Evolutionary conservation across 1,140 invertebrate genomes (phyloP), one percentile per base, ranked within the genome.

Genomic region (Drosophila ercepeae): DNA sequence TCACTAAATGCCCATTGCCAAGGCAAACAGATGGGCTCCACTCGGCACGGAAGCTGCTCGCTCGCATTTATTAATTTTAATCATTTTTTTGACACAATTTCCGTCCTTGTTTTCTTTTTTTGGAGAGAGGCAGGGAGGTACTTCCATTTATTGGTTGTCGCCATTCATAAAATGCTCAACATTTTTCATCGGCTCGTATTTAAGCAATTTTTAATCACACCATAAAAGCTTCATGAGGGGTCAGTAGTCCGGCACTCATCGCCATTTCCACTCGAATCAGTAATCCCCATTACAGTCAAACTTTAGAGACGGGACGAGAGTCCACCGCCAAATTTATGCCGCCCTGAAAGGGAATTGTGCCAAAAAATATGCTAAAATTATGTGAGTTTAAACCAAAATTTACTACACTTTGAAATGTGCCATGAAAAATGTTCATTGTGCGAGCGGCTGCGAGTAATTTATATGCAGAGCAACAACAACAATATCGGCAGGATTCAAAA

Each of bases 61-160:
- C 64, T 58, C 65, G 71, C 76, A 86, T 84, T 84, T 88, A 86
- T 86, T 86, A 86, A 86, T 86, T 86, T 86, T 86, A 82, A 86
- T 81, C 48, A 55, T 63, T 88, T 83, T 86, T 77, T 60, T 71
- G 50, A 51, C 52, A 60, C 59, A 70, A 79, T 57, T 60, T 67
- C 29, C 46, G 60, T 21, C 48, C 21, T 63, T n/a, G n/a, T n/a
- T 39, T 29, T 41, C 46, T 11, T 32, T 45, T 52, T 68, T 49
- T 21, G 49, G 3, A 14, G 41, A 9, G 8, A 4, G 39, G 16
- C 2, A 11, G n/a, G 6, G 36, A 8, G 39, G 14, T 42, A 18
- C 16, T 9, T 14, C 7, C 25, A 3, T 44, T 67, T 52, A 52
- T 65, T 65, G 63, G 29, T 52, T 53, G 60, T 42, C 46, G 41